Percentiles rank a stretch among this genome's conserved stretches.
These are phyloP conservation scores for Mungos mungo DNA, from an alignment of 2,113 vertebrate genomes.

Conservation along the genomic window DNA sequence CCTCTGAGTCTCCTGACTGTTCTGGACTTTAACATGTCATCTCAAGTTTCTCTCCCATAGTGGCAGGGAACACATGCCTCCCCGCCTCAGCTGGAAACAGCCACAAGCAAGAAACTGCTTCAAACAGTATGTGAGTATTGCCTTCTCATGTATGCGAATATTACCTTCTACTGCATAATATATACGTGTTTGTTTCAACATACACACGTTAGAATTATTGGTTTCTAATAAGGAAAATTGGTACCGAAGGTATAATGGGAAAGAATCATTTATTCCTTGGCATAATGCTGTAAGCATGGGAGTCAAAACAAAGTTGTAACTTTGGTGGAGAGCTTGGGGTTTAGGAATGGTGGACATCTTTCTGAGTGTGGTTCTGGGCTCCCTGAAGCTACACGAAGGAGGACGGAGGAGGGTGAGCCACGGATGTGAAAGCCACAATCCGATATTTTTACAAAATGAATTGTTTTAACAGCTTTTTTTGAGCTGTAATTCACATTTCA, in stretches of 20 bases:
- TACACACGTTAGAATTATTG: background rate
- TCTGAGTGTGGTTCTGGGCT: background rate
- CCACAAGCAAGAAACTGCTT: background rate
- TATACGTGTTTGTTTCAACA: background rate
- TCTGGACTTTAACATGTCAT: background rate
- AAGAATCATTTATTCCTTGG: background rate
- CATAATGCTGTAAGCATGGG: background rate
- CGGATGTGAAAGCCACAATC: background rate
- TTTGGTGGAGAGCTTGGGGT: background rate
- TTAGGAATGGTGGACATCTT: background rate
- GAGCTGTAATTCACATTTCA: background rate
- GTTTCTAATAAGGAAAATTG: constrained; percentile 7
- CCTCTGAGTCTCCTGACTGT: background rate
- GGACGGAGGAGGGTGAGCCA: background rate
- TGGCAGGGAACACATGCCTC: background rate
- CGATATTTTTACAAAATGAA: background rate
- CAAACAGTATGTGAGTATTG: background rate
- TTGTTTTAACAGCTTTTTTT: background rate
- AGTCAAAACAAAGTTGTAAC: background rate
- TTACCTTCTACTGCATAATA: background rate
- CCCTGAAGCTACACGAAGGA: background rate
- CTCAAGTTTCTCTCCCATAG: background rate
- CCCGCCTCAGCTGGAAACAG: background rate
- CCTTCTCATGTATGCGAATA: background rate
- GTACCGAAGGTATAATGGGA: background rate